phyloP scores from a whole-genome alignment of 2,797 vertebrate genomes.

The Dermochelys coriacea region DNA sequence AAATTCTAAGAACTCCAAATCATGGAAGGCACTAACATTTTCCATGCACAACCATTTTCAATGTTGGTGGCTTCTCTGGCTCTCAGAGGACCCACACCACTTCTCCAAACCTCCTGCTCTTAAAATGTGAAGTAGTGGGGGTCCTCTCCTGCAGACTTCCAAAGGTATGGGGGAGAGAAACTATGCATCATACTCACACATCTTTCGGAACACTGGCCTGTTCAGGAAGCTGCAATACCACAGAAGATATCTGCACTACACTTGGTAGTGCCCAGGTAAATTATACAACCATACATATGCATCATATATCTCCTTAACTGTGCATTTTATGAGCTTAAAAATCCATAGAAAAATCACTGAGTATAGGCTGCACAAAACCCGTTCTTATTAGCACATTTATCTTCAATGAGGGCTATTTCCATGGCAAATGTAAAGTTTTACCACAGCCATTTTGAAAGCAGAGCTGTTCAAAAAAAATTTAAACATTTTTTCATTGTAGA shows the following conservation, averaged over 20 bases:
- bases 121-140: accelerated
- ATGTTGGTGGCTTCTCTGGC: neutral
- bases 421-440: neutral
- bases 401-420: neutral
- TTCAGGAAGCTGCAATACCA: no score
- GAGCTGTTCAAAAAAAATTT: neutral
- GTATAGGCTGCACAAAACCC: neutral
- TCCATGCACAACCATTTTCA: neutral
- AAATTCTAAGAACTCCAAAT: neutral
- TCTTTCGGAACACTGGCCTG: no score
- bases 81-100: neutral
- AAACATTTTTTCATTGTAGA: neutral
- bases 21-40: neutral
- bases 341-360: neutral
- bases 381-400: neutral
- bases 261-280: neutral
- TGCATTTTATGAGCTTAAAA: neutral
- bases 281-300: accelerated
- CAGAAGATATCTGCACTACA: neutral
- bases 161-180: neutral
- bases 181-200: neutral
- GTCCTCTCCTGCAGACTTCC: neutral
- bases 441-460: neutral
- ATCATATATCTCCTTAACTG: neutral
- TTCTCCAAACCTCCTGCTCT: neutral